Conservation (phyloP, 2,888 invertebrate genomes). For the Catocala sponsa region DNA sequence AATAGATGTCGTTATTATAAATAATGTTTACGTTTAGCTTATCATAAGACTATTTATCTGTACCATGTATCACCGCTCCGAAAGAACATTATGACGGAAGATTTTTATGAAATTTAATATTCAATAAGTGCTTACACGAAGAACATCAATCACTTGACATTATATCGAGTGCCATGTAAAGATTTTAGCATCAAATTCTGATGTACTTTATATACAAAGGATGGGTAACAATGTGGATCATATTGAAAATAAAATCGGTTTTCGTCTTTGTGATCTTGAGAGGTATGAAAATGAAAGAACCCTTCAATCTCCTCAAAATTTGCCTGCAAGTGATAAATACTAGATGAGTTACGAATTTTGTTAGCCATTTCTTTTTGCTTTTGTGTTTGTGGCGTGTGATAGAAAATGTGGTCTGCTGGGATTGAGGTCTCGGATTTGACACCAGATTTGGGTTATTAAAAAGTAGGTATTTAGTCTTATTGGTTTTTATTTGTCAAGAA, state of each 20-base stretch:
- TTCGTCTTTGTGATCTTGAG: conserved; percentile 10
- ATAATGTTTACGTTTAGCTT: too few species aligned
- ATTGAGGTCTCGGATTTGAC: too few species aligned
- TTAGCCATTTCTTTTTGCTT: too few species aligned
- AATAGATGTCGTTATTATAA: too few species aligned
- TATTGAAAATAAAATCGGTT: conserved; percentile 22
- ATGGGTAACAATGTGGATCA: conserved; percentile 4
- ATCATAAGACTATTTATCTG: conserved; percentile 21
- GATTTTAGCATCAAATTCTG: conserved; percentile 26
- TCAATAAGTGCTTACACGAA: conserved; percentile 25
- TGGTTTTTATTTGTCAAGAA: too few species aligned
- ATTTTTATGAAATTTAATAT: conserved; percentile 35
- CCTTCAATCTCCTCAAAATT: background rate
- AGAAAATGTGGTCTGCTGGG: too few species aligned
- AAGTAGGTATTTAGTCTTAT: too few species aligned
- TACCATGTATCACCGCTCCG: conserved; percentile 30
- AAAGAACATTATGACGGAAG: conserved; percentile 27
- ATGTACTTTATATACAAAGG: conserved; percentile 21
- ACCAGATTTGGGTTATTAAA: too few species aligned
- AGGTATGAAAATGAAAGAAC: conserved; percentile 9
- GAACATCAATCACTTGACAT: conserved; percentile 36
- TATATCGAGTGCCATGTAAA: conserved; percentile 12
- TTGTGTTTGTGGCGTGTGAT: background rate
- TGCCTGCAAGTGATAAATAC: background rate
- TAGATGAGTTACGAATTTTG: background rate